These are phyloP conservation scores for Neolamprologus ventralis DNA, from an alignment of 2,113 vertebrate genomes.

Conservation along the genomic window DNA sequence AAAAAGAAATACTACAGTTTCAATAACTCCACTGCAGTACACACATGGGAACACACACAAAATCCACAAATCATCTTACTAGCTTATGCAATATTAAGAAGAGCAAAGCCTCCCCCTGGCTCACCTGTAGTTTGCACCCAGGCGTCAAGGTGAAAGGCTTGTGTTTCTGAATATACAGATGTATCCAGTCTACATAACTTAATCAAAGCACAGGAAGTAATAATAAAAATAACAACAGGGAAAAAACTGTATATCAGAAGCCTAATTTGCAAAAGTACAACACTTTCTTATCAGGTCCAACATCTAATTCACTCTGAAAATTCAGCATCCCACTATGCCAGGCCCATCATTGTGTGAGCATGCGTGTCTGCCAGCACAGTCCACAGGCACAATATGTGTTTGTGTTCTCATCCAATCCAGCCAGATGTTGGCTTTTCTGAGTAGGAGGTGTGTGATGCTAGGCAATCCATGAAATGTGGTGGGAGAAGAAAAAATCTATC, in stretches of 20 bases:
- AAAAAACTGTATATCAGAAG: neutral
- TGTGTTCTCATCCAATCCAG: neutral
- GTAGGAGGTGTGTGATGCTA: neutral
- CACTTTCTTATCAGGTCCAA: neutral
- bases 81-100: neutral
- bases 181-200: neutral
- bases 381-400: neutral
- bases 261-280: neutral
- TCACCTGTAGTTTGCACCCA: neutral
- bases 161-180: neutral
- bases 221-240: neutral
- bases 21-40: neutral
- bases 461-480: neutral
- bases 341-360: neutral
- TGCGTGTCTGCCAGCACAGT: neutral
- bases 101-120: neutral
- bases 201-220: neutral
- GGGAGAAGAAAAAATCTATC: neutral
- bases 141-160: neutral
- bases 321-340: neutral
- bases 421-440: slow-evolving; percentile 29
- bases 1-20: neutral
- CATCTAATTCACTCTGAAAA: neutral
- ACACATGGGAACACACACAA: neutral
- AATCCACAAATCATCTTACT: neutral